Percentiles rank a stretch among this genome's conserved stretches.
Evolutionary conservation across 1,140 invertebrate species (phyloP).

Genomic region (Eulimnadia texana): DNA sequence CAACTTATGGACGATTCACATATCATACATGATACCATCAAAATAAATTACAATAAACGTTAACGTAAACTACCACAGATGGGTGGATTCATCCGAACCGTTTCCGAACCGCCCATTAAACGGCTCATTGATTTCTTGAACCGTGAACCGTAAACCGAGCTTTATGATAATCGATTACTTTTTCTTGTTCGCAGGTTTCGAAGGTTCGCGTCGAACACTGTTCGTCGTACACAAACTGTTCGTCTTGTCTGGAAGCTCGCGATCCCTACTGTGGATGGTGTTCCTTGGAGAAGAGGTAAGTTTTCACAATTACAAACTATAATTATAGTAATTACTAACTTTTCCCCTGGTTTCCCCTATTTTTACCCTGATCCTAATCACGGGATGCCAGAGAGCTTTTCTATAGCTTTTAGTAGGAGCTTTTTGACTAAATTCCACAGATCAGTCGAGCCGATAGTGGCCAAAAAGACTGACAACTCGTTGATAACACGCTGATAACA

Average conservation of each 20-base stretch:
- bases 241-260: slow-evolving; percentile 70
- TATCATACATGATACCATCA: too few relatives aligned
- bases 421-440: background rate
- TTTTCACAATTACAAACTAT: background rate
- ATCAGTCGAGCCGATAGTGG: background rate
- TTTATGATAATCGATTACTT: too few relatives aligned
- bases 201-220: slow-evolving; percentile 89
- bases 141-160: too few relatives aligned
- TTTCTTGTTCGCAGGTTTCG: too few relatives aligned
- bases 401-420: background rate
- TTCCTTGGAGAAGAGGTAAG: slow-evolving; percentile 76
- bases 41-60: too few relatives aligned
- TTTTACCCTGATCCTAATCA: background rate
- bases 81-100: too few relatives aligned
- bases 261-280: slow-evolving; percentile 99
- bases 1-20: too few relatives aligned
- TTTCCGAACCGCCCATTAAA: too few relatives aligned
- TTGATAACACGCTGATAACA: too few relatives aligned
- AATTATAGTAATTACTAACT: background rate
- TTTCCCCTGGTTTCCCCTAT: background rate
- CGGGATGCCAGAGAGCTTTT: background rate
- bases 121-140: too few relatives aligned
- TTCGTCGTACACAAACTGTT: slow-evolving; percentile 73
- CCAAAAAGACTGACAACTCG: too few relatives aligned
- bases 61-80: too few relatives aligned